Evolutionary conservation across 2,888 invertebrate species (phyloP).

Genomic region (Leptarthrus brevirostris): DNA sequence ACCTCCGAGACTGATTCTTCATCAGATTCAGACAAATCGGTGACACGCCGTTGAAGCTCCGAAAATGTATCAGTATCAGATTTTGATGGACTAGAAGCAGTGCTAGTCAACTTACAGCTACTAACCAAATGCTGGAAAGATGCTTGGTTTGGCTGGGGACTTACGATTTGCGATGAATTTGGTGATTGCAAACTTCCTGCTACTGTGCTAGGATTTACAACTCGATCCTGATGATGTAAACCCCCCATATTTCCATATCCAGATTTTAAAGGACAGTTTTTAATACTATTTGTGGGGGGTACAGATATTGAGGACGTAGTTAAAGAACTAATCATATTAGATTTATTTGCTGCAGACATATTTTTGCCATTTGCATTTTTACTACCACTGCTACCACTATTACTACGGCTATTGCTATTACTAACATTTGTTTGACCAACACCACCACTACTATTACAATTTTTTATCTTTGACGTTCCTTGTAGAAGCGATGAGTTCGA

Average conservation of each 20-base stretch:
- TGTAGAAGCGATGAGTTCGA: slow-evolving; percentile 51
- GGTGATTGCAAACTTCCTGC: slow-evolving; percentile 24
- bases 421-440: slow-evolving; percentile 11
- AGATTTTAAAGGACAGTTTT: slow-evolving; percentile 32
- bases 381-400: slow-evolving; percentile 56
- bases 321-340: slow-evolving; percentile 42
- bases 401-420: slow-evolving; percentile 52
- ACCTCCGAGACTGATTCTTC: slow-evolving; percentile 97
- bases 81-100: slow-evolving; percentile 85
- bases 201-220: slow-evolving; percentile 15
- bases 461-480: slow-evolving; percentile 53
- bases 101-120: slow-evolving; percentile 76
- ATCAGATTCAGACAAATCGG: slow-evolving; percentile 95
- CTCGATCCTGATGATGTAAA: slow-evolving; percentile 20
- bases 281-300: slow-evolving; percentile 15
- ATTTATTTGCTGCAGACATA: slow-evolving; percentile 56
- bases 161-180: slow-evolving; percentile 56
- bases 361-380: slow-evolving; percentile 59
- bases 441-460: slow-evolving; percentile 55
- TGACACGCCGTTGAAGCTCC: slow-evolving; percentile 86
- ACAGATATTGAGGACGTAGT: slow-evolving; percentile 41
- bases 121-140: slow-evolving; percentile 59
- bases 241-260: background rate
- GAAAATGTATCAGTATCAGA: slow-evolving; percentile 89
- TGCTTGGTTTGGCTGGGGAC: slow-evolving; percentile 72